Conservation (phyloP, 2,888 invertebrate species). For the Drosophila imparisetae region DNA sequence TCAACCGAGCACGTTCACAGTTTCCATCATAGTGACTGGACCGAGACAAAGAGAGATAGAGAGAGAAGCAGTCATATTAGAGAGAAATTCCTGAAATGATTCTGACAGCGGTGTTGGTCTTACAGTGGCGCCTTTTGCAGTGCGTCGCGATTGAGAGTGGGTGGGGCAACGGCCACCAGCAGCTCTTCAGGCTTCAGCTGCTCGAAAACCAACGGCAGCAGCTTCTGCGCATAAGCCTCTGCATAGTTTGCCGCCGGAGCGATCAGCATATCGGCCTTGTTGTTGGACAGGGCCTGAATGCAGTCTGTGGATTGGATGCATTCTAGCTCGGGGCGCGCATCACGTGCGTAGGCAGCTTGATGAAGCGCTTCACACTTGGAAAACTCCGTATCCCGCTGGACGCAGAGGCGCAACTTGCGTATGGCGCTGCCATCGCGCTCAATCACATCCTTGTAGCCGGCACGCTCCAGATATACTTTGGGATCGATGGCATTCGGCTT, state of each 20-base stretch:
- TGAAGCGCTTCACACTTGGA: conserved; percentile 91
- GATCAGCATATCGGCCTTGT: conserved; percentile 79
- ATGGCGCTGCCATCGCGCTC: conserved; percentile 90
- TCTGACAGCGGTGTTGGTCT: conserved; percentile 36
- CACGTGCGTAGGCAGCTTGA: conserved; percentile 90
- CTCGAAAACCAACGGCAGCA: conserved; percentile 83
- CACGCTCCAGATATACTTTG: conserved; percentile 87
- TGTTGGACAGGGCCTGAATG: conserved; percentile 71
- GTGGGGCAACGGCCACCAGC: conserved; percentile 82
- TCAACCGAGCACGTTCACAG: conserved; percentile 77
- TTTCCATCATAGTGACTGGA: conserved; percentile 78
- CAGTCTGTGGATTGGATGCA: conserved; percentile 89
- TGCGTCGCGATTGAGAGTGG: conserved; percentile 69
- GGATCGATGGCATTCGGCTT: conserved; percentile 85
- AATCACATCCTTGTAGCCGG: conserved; percentile 89
- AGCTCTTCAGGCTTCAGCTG: conserved; percentile 70
- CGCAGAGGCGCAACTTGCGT: conserved; percentile 88
- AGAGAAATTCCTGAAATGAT: not conserved
- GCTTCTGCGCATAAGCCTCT: conserved; percentile 69
- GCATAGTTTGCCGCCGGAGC: conserved; percentile 67
- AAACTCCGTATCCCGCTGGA: conserved; percentile 88
- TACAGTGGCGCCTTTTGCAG: conserved; percentile 81
- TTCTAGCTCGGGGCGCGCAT: conserved; percentile 91
- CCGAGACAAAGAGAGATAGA: not conserved
- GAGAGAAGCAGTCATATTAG: not conserved